Evolutionary conservation across 1,140 invertebrate genomes (phyloP), one percentile per base, ranked within the genome.

Genomic region (Drosophila subobscura): DNA sequence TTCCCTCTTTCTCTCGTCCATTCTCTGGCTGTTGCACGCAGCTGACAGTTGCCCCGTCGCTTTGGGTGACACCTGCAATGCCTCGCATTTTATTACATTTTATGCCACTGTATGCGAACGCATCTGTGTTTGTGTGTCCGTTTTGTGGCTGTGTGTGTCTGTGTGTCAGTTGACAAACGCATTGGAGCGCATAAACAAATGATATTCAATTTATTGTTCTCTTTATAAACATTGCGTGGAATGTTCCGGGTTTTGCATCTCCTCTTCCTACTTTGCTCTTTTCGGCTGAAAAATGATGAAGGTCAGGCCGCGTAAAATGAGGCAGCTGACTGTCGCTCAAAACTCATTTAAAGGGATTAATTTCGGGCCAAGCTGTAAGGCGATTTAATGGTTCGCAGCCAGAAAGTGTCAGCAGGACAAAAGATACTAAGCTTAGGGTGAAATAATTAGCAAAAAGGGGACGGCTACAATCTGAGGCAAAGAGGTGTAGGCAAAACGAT

Each of bases 131-230:
- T 78, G 70, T 66, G 51, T 59, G 50, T 57, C 59, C 20, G 65
- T 85, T 20, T 20, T 37, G 37, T 56, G 81, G 51, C 58, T 78
- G 70, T 66, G 61, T 70, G 70, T 66, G 47, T 54, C 47, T 58
- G 56, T n/a, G 61, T 85, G 81, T 81, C 81, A 78, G 73, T 88
- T 74, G 79, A 72, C 67, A 75, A 85, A 77, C 46, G 81, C 81
- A 86, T 66, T 68, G 81, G 73, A 77, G 58, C 83, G 81, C 75
- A 85, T 81, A 81, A 85, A 78, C 81, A 86, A 86, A 86, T 86
- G 81, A 86, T 86, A 78, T 86, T 86, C 81, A 86, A 86, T 86
- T 86, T 86, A 88, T 86, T 81, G 76, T 84, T 50, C 60, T 60
- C 60, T 70, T 68, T 59, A 77, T 58, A 53, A 56, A 37, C 67